These are phyloP conservation scores for Archocentrus centrarchus DNA, from an alignment of 2,113 vertebrate species.

Conservation along the genomic window DNA sequence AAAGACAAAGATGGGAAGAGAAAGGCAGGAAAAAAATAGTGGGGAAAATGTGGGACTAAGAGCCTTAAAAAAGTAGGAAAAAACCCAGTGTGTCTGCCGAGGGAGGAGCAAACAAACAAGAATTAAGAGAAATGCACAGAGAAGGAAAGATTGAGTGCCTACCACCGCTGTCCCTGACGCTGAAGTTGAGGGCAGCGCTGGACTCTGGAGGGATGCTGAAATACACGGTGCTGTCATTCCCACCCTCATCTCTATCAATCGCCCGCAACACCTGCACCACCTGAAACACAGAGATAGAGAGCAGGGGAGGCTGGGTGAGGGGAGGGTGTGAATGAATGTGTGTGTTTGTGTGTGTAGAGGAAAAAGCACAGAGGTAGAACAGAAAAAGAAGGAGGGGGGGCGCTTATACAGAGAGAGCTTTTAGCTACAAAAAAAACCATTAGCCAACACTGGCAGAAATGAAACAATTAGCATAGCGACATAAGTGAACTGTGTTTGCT, in stretches of 20 bases:
- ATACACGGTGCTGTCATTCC: constrained; percentile 87
- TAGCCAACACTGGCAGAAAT: constrained; percentile 59
- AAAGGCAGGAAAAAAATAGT: constrained; percentile 8
- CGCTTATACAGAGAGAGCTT: constrained; percentile 44
- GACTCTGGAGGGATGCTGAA: constrained; percentile 86
- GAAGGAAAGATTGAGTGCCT: constrained; percentile 58
- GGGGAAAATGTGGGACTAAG: constrained; percentile 38
- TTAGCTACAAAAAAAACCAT: constrained; percentile 46
- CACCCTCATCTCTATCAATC: constrained; percentile 87
- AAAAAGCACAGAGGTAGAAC: background rate
- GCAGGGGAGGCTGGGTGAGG: constrained; percentile 28
- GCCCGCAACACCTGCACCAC: constrained; percentile 88
- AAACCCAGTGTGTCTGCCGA: constrained; percentile 8
- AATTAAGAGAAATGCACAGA: constrained; percentile 39
- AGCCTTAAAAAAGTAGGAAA: constrained; percentile 29
- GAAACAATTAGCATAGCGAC: constrained; percentile 67
- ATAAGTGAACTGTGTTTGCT: constrained; percentile 39
- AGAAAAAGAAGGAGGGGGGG: constrained; percentile 20
- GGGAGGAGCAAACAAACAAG: constrained; percentile 8
- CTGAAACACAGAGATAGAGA: constrained; percentile 79
- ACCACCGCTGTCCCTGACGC: constrained; percentile 88
- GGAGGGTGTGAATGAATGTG: background rate
- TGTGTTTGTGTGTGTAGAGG: background rate
- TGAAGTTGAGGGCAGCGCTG: constrained; percentile 85
- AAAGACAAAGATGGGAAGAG: constrained; percentile 28